Conservation (phyloP, 2,888 invertebrate species). For the Drepana falcataria region DNA sequence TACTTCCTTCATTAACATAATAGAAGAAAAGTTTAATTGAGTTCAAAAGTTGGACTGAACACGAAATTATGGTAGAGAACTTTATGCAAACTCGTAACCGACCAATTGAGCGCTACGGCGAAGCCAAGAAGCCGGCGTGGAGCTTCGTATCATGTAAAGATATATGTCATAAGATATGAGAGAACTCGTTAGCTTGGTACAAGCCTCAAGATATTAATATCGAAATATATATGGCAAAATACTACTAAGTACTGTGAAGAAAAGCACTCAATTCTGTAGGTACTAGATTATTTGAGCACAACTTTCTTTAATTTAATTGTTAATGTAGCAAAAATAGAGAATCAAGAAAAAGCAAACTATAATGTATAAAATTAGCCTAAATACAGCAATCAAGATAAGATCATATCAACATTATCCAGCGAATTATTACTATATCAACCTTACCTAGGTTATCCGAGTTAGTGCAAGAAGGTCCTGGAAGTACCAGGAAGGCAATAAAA, state of each 20-base stretch:
- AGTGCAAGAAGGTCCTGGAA: conserved; percentile 58
- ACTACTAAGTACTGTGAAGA: no score
- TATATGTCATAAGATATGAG: not conserved
- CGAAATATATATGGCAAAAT: no score
- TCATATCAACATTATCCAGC: no score
- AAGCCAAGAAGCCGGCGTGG: conserved; percentile 8
- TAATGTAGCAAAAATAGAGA: no score
- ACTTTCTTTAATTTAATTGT: no score
- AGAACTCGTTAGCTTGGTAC: not conserved
- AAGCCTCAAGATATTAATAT: not conserved
- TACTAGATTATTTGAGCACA: no score
- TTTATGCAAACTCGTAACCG: conserved; percentile 33
- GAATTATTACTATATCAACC: conserved; percentile 35
- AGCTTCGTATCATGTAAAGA: conserved; percentile 2
- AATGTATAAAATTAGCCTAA: no score
- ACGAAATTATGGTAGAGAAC: conserved; percentile 30
- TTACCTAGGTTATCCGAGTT: conserved; percentile 73
- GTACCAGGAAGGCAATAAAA: conserved; percentile 48
- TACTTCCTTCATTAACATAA: conserved; percentile 38
- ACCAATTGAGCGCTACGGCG: conserved; percentile 7
- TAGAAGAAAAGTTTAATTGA: conserved; percentile 48
- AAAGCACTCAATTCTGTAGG: no score
- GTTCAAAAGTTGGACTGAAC: conserved; percentile 34
- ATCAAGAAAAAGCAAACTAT: no score
- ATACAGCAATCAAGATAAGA: no score